A percentile compares a stretch with the other conserved stretches of the same genome.
Conservation (phyloP, 2,797 vertebrate genomes). For the Clamator glandarius region DNA sequence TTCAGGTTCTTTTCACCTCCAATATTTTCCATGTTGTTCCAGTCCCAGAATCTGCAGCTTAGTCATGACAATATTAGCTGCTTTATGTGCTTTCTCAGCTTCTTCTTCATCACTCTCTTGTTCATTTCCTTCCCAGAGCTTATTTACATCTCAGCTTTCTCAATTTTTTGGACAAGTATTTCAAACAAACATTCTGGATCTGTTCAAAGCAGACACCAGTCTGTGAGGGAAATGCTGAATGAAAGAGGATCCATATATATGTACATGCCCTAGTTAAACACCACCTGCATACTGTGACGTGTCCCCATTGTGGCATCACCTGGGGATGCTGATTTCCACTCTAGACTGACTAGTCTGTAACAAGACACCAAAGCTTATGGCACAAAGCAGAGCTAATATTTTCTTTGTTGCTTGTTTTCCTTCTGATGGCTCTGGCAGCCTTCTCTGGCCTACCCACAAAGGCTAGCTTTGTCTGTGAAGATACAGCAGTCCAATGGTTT, state of each 20-base stretch:
- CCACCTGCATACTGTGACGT: not conserved
- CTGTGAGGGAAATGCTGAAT: not conserved
- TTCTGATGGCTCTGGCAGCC: constrained; percentile 1
- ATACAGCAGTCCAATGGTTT: not conserved
- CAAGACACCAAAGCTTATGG: not conserved
- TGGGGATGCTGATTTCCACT: not conserved
- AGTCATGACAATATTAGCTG: not conserved
- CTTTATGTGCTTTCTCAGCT: not conserved
- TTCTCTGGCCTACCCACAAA: not conserved
- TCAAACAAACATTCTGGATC: not conserved
- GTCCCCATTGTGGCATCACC: not conserved
- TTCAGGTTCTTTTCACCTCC: not conserved
- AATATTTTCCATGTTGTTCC: not conserved
- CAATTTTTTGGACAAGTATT: not conserved
- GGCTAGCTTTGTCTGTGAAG: not conserved
- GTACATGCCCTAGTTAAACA: not conserved
- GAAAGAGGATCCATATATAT: not conserved
- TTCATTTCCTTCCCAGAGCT: not conserved
- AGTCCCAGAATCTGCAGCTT: not conserved
- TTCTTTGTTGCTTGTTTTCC: constrained; percentile 1
- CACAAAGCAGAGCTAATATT: constrained; percentile 8
- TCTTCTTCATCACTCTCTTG: not conserved
- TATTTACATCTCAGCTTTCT: not conserved
- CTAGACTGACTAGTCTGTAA: not conserved
- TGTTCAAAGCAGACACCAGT: not conserved